Base-by-base conservation (phyloP, 2,797 vertebrate species). In the Hafferia zeledoni region DNA sequence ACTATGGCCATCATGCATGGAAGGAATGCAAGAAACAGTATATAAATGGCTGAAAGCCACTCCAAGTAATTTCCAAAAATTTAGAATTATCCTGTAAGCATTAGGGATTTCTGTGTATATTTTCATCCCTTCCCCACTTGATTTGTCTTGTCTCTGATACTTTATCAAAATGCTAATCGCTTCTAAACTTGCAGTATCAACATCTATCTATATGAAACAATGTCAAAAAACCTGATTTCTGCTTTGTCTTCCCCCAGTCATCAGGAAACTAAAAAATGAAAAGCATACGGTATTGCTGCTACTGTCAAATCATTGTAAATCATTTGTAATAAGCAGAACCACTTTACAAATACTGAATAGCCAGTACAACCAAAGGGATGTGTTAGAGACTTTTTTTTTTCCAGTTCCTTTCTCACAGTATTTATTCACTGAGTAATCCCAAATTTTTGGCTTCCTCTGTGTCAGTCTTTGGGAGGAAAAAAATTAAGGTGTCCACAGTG, bases 391-490 rank as follows among this genome's bases (percentile, higher is more conserved):
- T 80, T 88, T 67, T 65, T 65, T 65, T 63, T 90, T 87, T 95
- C 74, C 67, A 93, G 63, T 74, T 31, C 41, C 31, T 82, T 96
- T 79, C 80, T 93, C 93, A 83, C 47, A 76, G 31, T 95, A 74
- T 87, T 96, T 95, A 88, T 90, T 89, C 85, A 93, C 80, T 84
- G 77, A 91, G 67, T 85, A 94, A 89, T 88, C 57, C 22, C 23
- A 81, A 91, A 92, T 72, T 96, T 93, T 92, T 95, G 46, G 81
- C 76, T 86, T 92, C 43, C 33, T 89, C 56, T 87, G 25, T 69
- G 78, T 78, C 81, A 75, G 0, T 71, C 89, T 91, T 91, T 33
- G n/a, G 69, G 13, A 14, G 31, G 37, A n/a, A 5, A 46, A 77
- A 83, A 93, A 87, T 14, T 9, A 89, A 90, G 87, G 89, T 94